These are phyloP conservation scores for Sprattus sprattus DNA, from an alignment of 2,113 vertebrate species.

Conservation along the genomic window DNA sequence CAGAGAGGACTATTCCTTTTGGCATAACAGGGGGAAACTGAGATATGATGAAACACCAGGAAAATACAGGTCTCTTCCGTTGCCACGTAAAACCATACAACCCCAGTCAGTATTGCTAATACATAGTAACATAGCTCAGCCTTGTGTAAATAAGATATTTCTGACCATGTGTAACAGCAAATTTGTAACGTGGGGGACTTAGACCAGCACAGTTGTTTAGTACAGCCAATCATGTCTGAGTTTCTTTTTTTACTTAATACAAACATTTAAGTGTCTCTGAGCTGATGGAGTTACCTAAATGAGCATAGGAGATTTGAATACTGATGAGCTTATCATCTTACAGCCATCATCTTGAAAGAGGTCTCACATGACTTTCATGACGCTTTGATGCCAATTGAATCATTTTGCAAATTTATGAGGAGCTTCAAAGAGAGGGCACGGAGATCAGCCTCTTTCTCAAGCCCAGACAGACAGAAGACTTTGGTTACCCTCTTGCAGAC, in stretches of 20 bases:
- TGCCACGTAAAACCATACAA: constrained; percentile 4
- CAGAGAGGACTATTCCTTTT: neutral
- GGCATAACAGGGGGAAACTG: constrained; percentile 17
- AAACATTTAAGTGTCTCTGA: neutral
- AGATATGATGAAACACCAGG: constrained; percentile 20
- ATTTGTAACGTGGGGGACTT: neutral
- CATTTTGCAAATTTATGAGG: neutral
- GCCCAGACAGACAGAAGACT: constrained; percentile 31
- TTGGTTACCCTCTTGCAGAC: constrained; percentile 49
- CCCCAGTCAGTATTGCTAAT: neutral
- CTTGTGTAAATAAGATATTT: neutral
- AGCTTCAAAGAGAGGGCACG: neutral
- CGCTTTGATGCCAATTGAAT: neutral
- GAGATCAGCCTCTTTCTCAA: neutral
- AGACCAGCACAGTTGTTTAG: neutral
- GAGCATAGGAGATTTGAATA: neutral
- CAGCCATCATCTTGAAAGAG: neutral
- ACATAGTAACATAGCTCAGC: neutral
- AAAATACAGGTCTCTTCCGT: constrained; percentile 23
- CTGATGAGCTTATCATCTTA: neutral
- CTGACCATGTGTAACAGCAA: neutral
- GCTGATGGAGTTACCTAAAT: neutral
- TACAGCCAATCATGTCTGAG: neutral
- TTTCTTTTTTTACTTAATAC: neutral
- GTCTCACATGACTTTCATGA: neutral